Conservation (phyloP, 2,797 vertebrate genomes). For the Poeciliopsis infans region DNA sequence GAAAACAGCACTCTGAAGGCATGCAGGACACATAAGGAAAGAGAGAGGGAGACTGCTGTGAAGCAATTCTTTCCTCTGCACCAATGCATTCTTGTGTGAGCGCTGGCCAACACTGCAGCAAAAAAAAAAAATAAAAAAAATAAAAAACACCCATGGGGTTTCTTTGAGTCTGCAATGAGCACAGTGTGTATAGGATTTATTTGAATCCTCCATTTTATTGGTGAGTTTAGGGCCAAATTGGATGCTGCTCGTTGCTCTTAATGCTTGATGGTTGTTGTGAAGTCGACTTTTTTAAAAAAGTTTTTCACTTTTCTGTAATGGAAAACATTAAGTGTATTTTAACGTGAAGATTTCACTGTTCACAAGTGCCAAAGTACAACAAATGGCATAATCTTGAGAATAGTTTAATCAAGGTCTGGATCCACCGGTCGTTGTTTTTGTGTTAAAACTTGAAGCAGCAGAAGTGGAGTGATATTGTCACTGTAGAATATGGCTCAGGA, state of each 20-base stretch:
- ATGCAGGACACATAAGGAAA: conserved; percentile 40
- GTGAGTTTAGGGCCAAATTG: not conserved
- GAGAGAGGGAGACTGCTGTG: conserved; percentile 20
- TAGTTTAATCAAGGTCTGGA: not conserved
- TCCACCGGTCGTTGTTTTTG: not conserved
- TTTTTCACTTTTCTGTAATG: not conserved
- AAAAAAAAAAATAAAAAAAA: conserved; percentile 25
- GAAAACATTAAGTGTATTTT: not conserved
- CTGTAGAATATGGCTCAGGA: not conserved
- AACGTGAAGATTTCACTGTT: not conserved
- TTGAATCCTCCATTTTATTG: not conserved
- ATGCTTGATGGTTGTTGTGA: not conserved
- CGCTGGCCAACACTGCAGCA: conserved; percentile 31
- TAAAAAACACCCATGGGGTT: conserved; percentile 22
- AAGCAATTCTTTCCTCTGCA: conserved; percentile 51
- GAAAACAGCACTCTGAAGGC: conserved; percentile 35
- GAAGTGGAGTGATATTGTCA: not conserved
- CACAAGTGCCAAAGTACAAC: not conserved
- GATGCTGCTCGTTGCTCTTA: not conserved
- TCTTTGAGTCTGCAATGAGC: conserved; percentile 22
- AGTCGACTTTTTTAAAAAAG: not conserved
- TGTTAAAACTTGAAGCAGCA: not conserved
- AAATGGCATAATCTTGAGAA: not conserved
- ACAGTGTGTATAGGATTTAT: conserved; percentile 4
- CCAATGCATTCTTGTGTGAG: conserved; percentile 31